Base-by-base conservation (phyloP, 2,888 invertebrate genomes). In the Oscheius sp. region DNA sequence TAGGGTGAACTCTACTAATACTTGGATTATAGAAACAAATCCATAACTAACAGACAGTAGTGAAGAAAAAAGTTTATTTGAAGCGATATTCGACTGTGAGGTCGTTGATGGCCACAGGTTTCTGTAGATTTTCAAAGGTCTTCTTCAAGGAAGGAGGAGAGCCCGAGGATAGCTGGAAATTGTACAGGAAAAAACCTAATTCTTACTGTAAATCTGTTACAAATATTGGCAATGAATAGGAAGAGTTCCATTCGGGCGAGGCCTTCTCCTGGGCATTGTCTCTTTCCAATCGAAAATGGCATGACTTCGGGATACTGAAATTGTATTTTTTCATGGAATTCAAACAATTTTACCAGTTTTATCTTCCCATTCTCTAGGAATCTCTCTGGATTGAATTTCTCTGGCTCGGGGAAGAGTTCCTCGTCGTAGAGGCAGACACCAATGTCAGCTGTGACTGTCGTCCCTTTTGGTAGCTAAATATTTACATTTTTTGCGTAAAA, bases 281-380 rank as follows among this genome's bases (percentile, higher is more conserved):
- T 5, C 41, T 77, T 77, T 21, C 77, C 77, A 18, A 75, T 61
- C 1, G 77, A 77, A 16, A 77, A 77, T 27, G 77, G 77, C 45
- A 77, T 68, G 6, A 77, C 45, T 23, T 75, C 73, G 2, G 55
- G 55, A 23, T 55, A 55, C 55, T 55, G 21, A 25, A 55, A 55
- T 3, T 49, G 2, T 5, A 18, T 3, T 49, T 49, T 13, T 49
- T 13, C 49, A 2, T 49, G 35, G 9, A 35, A 35, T 9, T 35
- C 9, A 9, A 35, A 35, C 5, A 6, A 6, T 9, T 6, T 69
- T 25, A 71, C 49, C 52, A 74, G 75, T 45, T 76, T 81, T 46
- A 83, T 43, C 59, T 80, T 79, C 12, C 85, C 86, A 61, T 80
- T 74, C 43, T 73, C 77, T 16, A 86, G 35, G 70, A 86, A 86